Evolutionary conservation across 2,113 vertebrate genomes (phyloP), one percentile per base, ranked within the genome.

Genomic region (Toxostoma redivivum): DNA sequence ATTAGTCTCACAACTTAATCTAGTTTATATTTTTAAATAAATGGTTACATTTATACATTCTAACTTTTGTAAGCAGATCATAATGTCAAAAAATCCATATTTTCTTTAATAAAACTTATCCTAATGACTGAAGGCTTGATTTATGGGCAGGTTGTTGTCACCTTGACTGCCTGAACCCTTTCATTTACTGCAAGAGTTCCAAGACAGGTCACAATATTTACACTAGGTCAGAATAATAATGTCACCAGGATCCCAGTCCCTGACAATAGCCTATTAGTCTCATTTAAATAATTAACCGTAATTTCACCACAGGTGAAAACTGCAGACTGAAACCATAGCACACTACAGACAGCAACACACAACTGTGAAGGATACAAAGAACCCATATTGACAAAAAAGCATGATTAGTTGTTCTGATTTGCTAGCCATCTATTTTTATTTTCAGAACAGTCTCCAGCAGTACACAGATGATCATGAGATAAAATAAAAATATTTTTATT

Each of bases 151-250:
- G 69, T 93, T 93, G 93, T 95, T 95, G 80, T 98, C 97, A 97
- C 92, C 89, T 93, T 95, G 84, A 97, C 73, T 97, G 97, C 93
- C 97, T 92, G 94, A 95, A 90, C 81, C 92, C 93, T 98, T 98
- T 97, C 80, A 96, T 90, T 96, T 97, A 95, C 96, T 88, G 77
- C 94, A 95, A 95, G 95, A 96, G 82, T 92, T 95, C 91, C 93
- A 96, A 98, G 97, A 96, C 94, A 97, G 98, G 98, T 98, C 98
- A 95, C 92, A 95, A 97, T 98, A 98, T 98, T 98, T 98, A 98
- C 97, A 98, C 96, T 97, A 97, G 98, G 98, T 99, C 98, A 98
- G 96, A 98, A 98, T 97, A 98, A 98, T 98, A 98, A 97, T 96
- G 95, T 95, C 89, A 89, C 93, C 78, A 78, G 74, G 82, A 91